A percentile compares a stretch with the other conserved stretches of the same genome.
phyloP scores from a whole-genome alignment of 1,140 invertebrate genomes.

The Drosophila bocqueti region DNA sequence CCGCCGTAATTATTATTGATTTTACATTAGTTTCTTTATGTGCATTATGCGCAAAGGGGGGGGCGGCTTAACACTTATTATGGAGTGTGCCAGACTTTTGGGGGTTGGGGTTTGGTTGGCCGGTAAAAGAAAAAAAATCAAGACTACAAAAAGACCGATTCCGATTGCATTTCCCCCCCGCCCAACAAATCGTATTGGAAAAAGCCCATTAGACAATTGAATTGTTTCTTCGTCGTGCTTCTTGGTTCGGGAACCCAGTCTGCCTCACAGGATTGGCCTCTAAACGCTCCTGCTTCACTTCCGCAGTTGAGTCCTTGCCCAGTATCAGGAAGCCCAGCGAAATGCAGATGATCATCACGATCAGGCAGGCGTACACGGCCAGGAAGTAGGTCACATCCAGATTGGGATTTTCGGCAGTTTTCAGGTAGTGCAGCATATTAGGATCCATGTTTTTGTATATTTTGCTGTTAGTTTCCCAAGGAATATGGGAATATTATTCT shows the following conservation, averaged over 20 bases:
- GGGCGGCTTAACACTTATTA: constrained; percentile 64
- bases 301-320: constrained; percentile 1
- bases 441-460: background rate
- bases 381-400: constrained; percentile 20
- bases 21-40: constrained; percentile 70
- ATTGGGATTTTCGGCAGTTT: background rate
- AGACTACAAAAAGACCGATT: constrained; percentile 38
- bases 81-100: constrained; percentile 63
- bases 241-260: no score
- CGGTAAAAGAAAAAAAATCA: background rate
- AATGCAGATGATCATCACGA: constrained; percentile 27
- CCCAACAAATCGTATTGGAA: constrained; percentile 15
- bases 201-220: constrained; percentile 32
- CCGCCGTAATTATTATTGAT: constrained; percentile 79
- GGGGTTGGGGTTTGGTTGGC: background rate
- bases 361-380: constrained; percentile 16
- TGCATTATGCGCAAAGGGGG: constrained; percentile 48
- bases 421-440: constrained; percentile 1
- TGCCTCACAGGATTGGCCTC: constrained; percentile 17
- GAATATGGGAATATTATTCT: background rate
- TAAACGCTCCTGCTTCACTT: background rate
- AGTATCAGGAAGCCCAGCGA: constrained; percentile 15
- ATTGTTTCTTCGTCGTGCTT: constrained; percentile 12
- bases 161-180: constrained; percentile 26
- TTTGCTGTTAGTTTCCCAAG: background rate